phyloP scores from a whole-genome alignment of 1,140 invertebrate species.

The Drosophila nebulosa region DNA sequence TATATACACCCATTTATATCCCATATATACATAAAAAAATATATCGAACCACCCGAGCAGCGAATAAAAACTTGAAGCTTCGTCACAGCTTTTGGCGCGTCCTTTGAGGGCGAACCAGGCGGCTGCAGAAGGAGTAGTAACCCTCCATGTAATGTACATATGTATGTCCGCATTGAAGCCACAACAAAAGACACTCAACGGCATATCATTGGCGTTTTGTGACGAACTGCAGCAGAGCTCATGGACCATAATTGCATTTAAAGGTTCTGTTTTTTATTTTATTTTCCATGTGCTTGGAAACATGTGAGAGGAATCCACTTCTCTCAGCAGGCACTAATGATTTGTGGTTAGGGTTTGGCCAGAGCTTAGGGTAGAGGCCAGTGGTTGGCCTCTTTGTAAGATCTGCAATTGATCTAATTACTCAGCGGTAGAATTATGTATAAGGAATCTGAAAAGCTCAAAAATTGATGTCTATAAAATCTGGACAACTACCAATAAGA shows the following conservation, averaged over 20 bases:
- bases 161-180: slow-evolving; percentile 40
- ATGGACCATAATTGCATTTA: slow-evolving; percentile 70
- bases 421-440: background rate
- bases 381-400: background rate
- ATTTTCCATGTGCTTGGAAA: slow-evolving; percentile 49
- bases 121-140: slow-evolving; percentile 16
- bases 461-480: too few species aligned
- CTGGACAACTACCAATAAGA: too few species aligned
- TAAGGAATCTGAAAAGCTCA: too few species aligned
- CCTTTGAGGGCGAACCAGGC: slow-evolving; percentile 1
- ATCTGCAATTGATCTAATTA: background rate
- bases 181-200: slow-evolving; percentile 71
- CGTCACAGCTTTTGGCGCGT: slow-evolving; percentile 53
- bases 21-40: background rate
- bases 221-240: slow-evolving; percentile 30
- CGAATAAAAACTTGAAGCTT: slow-evolving; percentile 44
- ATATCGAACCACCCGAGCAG: slow-evolving; percentile 25
- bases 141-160: slow-evolving; percentile 28
- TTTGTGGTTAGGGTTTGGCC: background rate
- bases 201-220: slow-evolving; percentile 71
- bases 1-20: slow-evolving; percentile 14
- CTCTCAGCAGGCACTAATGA: background rate
- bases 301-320: slow-evolving; percentile 19
- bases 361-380: background rate
- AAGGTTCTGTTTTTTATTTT: slow-evolving; percentile 43